These are phyloP conservation scores for Apodemia zela DNA, from an alignment of 2,888 invertebrate genomes.

Conservation along the genomic window DNA sequence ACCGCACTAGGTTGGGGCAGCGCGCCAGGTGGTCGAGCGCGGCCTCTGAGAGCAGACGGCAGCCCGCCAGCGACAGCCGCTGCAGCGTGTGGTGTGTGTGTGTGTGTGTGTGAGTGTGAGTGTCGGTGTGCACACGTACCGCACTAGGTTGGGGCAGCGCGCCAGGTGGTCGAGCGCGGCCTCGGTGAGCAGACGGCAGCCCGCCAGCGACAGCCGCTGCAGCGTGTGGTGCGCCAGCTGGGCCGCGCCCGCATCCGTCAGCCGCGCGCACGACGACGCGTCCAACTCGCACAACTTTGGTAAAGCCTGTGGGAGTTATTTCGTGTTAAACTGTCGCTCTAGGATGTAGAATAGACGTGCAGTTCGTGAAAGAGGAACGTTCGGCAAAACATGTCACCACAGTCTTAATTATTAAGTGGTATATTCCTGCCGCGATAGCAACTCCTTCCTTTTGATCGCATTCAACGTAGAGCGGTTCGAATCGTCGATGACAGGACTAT, in stretches of 20 bases:
- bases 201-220: conserved; percentile 88
- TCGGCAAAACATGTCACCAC: no score
- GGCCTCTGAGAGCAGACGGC: conserved; percentile 89
- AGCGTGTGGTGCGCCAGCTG: conserved; percentile 90
- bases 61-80: conserved; percentile 89
- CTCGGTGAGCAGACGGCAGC: conserved; percentile 91
- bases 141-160: conserved; percentile 85
- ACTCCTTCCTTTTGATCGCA: no score
- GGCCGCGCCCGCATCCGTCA: conserved; percentile 94
- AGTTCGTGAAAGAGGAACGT: no score
- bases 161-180: conserved; percentile 89
- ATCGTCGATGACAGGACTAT: no score
- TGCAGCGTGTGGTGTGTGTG: conserved; percentile 58
- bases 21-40: conserved; percentile 90
- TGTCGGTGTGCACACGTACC: conserved; percentile 40
- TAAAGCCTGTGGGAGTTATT: conserved; percentile 78
- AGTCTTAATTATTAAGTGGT: no score
- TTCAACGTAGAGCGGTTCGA: no score
- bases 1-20: conserved; percentile 85
- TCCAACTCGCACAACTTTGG: conserved; percentile 88
- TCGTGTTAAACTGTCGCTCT: no score
- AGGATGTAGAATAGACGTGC: no score
- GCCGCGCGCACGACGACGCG: conserved; percentile 91
- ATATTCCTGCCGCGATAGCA: no score
- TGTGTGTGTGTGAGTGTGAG: background rate